phyloP scores from a whole-genome alignment of 1,140 invertebrate genomes.

The Drosophila melanogaster region Release_6_plus_ISO1_MT NT_033777.3:8848001-8848500 shows the following conservation, averaged over 20 bases:
- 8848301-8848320: slow-evolving; percentile 55
- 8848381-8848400: slow-evolving; percentile 37
- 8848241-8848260: slow-evolving; percentile 25
- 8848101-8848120: slow-evolving; percentile 41
- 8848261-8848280: slow-evolving; percentile 39
- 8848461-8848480: slow-evolving; percentile 72
- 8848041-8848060: slow-evolving; percentile 57
- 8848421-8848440: slow-evolving; percentile 31
- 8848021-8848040: slow-evolving; percentile 8
- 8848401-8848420: slow-evolving; percentile 82
- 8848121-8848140: slow-evolving; percentile 65
- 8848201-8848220: slow-evolving; percentile 37
- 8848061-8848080: slow-evolving; percentile 71
- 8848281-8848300: slow-evolving; percentile 51
- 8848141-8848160: slow-evolving; percentile 78
- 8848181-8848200: slow-evolving; percentile 29
- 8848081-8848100: slow-evolving; percentile 16
- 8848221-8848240: slow-evolving; percentile 52
- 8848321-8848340: slow-evolving; percentile 51
- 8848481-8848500: slow-evolving; percentile 43
- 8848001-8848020: slow-evolving; percentile 40
- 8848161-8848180: slow-evolving; percentile 53
- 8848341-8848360: slow-evolving; percentile 15
- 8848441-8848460: slow-evolving; percentile 50
- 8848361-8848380: slow-evolving; percentile 33